These are phyloP conservation scores for Cataglyphis cursor DNA, from an alignment of 2,888 invertebrate species.

Conservation along the genomic window DNA sequence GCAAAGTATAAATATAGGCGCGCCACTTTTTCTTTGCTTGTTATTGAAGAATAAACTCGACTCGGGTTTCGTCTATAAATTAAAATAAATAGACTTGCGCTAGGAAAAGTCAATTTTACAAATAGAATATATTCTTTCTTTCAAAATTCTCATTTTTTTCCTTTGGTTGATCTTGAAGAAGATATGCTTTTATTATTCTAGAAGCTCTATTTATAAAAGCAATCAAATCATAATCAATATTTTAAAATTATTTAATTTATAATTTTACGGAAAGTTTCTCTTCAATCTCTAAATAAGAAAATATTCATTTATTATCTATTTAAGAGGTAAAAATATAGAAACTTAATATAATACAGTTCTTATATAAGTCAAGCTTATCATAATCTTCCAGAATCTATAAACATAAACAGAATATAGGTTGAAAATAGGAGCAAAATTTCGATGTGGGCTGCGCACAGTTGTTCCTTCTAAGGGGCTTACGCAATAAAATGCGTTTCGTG, in stretches of 20 bases:
- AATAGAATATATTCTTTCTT: background rate
- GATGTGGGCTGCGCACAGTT: conserved; percentile 14
- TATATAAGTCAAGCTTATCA: background rate
- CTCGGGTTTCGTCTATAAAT: conserved; percentile 1
- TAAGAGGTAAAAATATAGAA: background rate
- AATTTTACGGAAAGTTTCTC: background rate
- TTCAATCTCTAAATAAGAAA: background rate
- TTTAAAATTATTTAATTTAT: background rate
- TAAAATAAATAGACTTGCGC: background rate
- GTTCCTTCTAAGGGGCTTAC: conserved; percentile 33
- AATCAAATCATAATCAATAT: background rate
- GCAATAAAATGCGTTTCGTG: conserved; percentile 35
- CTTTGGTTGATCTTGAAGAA: background rate
- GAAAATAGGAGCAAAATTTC: background rate
- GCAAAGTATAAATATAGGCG: background rate
- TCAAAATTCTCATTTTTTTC: background rate
- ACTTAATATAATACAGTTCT: background rate
- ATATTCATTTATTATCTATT: background rate
- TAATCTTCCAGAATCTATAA: background rate
- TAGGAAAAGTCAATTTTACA: background rate
- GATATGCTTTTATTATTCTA: background rate
- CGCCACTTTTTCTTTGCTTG: background rate
- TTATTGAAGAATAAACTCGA: background rate
- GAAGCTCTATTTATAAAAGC: background rate
- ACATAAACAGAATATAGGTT: background rate